phyloP scores from a whole-genome alignment of 2,797 vertebrate genomes.

The Poeciliopsis paucimaculata region DNA sequence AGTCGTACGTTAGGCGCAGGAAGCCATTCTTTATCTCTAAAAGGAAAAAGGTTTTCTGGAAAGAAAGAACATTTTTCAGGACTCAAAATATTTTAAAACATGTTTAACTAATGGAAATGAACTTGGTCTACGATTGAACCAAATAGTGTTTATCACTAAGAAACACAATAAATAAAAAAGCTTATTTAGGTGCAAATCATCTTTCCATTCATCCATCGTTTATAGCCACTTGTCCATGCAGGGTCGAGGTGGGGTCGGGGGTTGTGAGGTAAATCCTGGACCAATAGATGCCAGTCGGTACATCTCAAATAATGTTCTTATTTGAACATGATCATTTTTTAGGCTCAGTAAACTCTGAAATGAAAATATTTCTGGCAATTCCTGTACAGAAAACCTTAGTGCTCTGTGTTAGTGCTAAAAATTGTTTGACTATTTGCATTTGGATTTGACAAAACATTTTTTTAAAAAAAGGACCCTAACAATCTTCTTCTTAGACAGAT shows the following conservation, averaged over 20 bases:
- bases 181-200: background rate
- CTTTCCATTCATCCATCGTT: no score
- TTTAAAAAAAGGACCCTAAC: no score
- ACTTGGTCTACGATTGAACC: background rate
- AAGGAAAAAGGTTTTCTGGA: slow-evolving; percentile 91
- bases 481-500: no score
- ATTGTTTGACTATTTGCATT: no score
- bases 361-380: background rate
- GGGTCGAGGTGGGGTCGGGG: no score
- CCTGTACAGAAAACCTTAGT: background rate
- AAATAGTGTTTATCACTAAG: background rate
- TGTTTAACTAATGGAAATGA: background rate
- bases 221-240: no score
- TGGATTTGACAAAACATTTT: no score
- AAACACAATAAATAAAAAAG: background rate
- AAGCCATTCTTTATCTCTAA: slow-evolving; percentile 91
- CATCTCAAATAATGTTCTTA: background rate
- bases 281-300: background rate
- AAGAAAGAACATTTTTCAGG: slow-evolving; percentile 4
- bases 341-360: background rate
- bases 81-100: background rate
- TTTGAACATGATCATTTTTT: background rate
- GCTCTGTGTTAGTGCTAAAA: background rate
- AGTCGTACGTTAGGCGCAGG: slow-evolving; percentile 92
- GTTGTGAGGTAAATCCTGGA: background rate